Base-by-base conservation (phyloP, 2,888 invertebrate species). In the Zonitis immaculata region DNA sequence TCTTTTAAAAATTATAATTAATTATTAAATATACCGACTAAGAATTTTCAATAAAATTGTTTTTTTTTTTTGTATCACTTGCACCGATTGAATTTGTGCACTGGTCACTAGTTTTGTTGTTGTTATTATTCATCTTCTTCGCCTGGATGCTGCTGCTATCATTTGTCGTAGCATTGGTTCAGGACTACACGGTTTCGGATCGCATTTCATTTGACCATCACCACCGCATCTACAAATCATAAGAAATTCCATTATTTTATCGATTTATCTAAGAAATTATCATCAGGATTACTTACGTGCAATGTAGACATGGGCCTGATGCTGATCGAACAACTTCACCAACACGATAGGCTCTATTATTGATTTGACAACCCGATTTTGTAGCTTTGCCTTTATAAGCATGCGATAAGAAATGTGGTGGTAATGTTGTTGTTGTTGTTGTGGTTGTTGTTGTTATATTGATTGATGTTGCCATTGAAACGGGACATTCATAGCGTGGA, bases 161-260 rank as follows among this genome's bases (percentile, higher is more conserved):
- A 93, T 91, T 79, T 92, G 91, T 72, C 89, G 82, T 71, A 93
- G 79, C 87, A 91, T 89, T 52, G 93, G 92, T 74, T 92, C 91
- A 42, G 94, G 92, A 65, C 89, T 88, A 77, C 94, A 94, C 60
- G 86, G 85, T 76, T 88, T 88, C 54, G 95, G 95, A 77, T 94
- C 91, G 77, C 95, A 95, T 78, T 92, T 88, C 94, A 95, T 94
- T 77, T 92, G 89, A 68, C 94, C 94, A 75, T 91, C 88, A 60
- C 89, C 87, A 70, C 93, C 93, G 78, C 95, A 95, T 78, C 93
- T 92, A 78, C 43, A 44, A 43, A 54, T 27, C 9, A 8, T 12
- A 12, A 30, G 3, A 30, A 30, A 12, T 12, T 22, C n/a, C n/a
- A n/a, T n/a, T n/a, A n/a, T n/a, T n/a, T n/a, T n/a, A n/a, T n/a